Percentiles rank a stretch among this genome's conserved stretches.
These are phyloP conservation scores for Dasysyrphus tricinctus DNA, from an alignment of 2,888 invertebrate species.

Conservation along the genomic window DNA sequence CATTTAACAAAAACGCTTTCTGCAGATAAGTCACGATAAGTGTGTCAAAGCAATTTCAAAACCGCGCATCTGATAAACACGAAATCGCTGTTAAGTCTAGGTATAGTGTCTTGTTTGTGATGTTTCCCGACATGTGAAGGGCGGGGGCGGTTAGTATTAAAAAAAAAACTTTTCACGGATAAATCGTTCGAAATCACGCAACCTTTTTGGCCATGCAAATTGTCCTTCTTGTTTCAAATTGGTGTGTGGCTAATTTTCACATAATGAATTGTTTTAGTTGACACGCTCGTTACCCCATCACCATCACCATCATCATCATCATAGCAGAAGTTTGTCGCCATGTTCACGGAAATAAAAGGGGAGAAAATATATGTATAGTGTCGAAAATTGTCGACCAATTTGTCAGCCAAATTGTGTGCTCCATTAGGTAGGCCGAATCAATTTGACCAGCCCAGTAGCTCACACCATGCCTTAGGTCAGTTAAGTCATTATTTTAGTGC, in stretches of 20 bases:
- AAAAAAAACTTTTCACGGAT: slow-evolving; percentile 19
- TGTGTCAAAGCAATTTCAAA: slow-evolving; percentile 70
- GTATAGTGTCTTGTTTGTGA: slow-evolving; percentile 43
- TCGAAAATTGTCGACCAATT: slow-evolving; percentile 72
- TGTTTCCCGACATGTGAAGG: too few species aligned
- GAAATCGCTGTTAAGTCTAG: slow-evolving; percentile 49
- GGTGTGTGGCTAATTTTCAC: slow-evolving; percentile 70
- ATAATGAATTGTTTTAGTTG: slow-evolving; percentile 74
- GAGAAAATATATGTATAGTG: slow-evolving; percentile 35
- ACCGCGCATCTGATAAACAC: slow-evolving; percentile 70
- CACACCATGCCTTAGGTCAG: slow-evolving; percentile 65
- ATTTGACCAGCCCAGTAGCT: slow-evolving; percentile 18
- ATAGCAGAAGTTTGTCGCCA: background rate
- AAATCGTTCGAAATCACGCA: slow-evolving; percentile 70
- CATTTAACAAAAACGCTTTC: slow-evolving; percentile 54
- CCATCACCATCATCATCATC: background rate
- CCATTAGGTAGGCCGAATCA: slow-evolving; percentile 34
- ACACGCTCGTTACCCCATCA: slow-evolving; percentile 72
- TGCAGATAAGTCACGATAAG: slow-evolving; percentile 70
- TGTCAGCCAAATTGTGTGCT: slow-evolving; percentile 52
- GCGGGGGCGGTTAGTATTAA: background rate
- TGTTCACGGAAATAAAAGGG: background rate
- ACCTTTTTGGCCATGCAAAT: slow-evolving; percentile 61
- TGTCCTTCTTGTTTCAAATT: slow-evolving; percentile 55
- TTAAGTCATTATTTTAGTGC: slow-evolving; percentile 62